Conservation (phyloP, 2,888 invertebrate species). For the Lomographa bimaculata region DNA sequence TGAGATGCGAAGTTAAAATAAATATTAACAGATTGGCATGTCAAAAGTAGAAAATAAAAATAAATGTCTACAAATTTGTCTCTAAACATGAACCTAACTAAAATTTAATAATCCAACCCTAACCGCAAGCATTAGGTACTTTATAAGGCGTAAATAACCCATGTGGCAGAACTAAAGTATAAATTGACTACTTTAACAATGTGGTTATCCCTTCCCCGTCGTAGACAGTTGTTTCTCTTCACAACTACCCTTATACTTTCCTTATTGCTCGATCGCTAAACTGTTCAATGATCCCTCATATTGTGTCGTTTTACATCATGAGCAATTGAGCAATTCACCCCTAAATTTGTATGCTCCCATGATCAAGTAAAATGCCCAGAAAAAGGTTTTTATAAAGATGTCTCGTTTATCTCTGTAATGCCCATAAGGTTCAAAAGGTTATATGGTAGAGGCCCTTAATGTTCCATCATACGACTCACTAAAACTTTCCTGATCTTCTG, state of each 20-base stretch:
- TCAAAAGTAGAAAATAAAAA: no score
- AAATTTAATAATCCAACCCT: no score
- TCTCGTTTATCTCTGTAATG: slow-evolving; percentile 9
- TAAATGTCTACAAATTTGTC: no score
- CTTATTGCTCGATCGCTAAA: slow-evolving; percentile 1
- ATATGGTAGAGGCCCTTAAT: slow-evolving; percentile 19
- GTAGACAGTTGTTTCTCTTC: no score
- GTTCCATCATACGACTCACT: slow-evolving; percentile 39
- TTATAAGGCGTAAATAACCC: no score
- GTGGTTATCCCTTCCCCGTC: no score
- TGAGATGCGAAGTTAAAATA: no score
- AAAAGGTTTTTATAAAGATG: slow-evolving; percentile 4
- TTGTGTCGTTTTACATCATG: slow-evolving; percentile 3
- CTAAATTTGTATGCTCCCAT: slow-evolving; percentile 1
- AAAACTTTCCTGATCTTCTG: slow-evolving; percentile 45
- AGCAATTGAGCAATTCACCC: slow-evolving; percentile 4
- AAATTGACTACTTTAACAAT: no score
- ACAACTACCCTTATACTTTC: neutral
- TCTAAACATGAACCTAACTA: no score
- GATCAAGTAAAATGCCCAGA: slow-evolving; percentile 10
- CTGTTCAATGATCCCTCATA: neutral
- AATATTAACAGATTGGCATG: no score
- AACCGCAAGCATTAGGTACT: no score
- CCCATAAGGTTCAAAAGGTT: slow-evolving; percentile 31
- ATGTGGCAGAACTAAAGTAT: no score